Evolutionary conservation across 2,797 vertebrate species (phyloP).

Genomic region (Craterocephalus amniculus): DNA sequence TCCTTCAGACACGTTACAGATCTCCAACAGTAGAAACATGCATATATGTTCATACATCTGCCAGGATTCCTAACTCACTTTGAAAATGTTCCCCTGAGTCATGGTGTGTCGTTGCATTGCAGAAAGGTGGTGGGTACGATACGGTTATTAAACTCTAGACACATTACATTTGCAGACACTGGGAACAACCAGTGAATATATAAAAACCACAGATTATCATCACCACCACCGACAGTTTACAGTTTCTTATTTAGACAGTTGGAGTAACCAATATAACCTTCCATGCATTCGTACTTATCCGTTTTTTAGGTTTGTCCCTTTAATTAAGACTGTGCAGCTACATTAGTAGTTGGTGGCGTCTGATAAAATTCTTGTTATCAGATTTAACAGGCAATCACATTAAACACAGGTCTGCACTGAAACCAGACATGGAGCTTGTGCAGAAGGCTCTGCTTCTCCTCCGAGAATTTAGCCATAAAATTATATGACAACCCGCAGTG

Average conservation of each 20-base stretch:
- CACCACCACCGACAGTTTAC: slow-evolving; percentile 13
- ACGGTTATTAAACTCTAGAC: slow-evolving; percentile 38
- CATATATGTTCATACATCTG: slow-evolving; percentile 51
- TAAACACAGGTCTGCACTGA: slow-evolving; percentile 14
- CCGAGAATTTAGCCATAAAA: slow-evolving; percentile 60
- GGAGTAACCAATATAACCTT: slow-evolving; percentile 24
- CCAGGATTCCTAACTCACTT: slow-evolving; percentile 27
- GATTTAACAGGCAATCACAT: slow-evolving; percentile 42
- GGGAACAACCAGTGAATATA: neutral
- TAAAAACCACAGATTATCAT: slow-evolving; percentile 31
- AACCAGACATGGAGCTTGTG: slow-evolving; percentile 37
- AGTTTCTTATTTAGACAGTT: slow-evolving; percentile 29
- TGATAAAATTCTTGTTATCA: slow-evolving; percentile 53
- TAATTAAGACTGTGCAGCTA: slow-evolving; percentile 49
- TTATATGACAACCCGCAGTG: slow-evolving; percentile 56
- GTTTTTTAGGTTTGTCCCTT: slow-evolving; percentile 34
- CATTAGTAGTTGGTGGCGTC: slow-evolving; percentile 35
- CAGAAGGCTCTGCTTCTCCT: slow-evolving; percentile 50
- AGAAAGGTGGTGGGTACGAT: slow-evolving; percentile 32
- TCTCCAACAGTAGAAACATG: slow-evolving; percentile 38
- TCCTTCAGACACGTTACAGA: slow-evolving; percentile 60
- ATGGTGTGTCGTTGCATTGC: slow-evolving; percentile 23
- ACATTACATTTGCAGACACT: slow-evolving; percentile 8
- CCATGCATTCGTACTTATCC: slow-evolving; percentile 23
- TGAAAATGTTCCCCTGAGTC: slow-evolving; percentile 43